Percentiles rank a stretch among this genome's conserved stretches.
phyloP scores from a whole-genome alignment of 1,140 invertebrate genomes.

The Drosophila parvula region DNA sequence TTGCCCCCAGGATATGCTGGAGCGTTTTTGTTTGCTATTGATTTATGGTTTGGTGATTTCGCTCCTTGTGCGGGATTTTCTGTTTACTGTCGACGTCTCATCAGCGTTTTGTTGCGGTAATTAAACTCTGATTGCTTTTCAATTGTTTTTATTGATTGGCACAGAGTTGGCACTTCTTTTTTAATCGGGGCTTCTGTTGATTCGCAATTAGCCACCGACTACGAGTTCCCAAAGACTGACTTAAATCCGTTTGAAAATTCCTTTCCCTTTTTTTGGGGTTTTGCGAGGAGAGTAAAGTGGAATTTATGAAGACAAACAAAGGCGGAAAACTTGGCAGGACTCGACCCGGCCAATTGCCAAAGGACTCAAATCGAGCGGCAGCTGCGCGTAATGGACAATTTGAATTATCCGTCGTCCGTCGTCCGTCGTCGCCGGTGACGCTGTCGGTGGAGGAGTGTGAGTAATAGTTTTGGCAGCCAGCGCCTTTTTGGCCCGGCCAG shows the following conservation, averaged over 20 bases:
- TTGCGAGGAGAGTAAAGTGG: slow-evolving; percentile 10
- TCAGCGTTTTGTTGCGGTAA: slow-evolving; percentile 71
- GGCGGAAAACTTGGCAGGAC: slow-evolving; percentile 62
- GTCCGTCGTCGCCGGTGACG: slow-evolving; percentile 30
- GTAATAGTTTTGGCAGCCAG: slow-evolving; percentile 80
- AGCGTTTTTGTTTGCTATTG: slow-evolving; percentile 51
- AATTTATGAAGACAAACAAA: slow-evolving; percentile 62
- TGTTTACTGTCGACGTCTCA: slow-evolving; percentile 57
- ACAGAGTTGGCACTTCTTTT: slow-evolving; percentile 43
- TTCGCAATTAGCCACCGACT: slow-evolving; percentile 47
- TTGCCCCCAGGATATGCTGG: slow-evolving; percentile 29
- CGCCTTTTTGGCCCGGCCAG: slow-evolving; percentile 46
- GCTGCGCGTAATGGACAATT: slow-evolving; percentile 81
- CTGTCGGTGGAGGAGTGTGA: slow-evolving; percentile 57
- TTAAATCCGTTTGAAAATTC: slow-evolving; percentile 32
- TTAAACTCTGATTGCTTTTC: slow-evolving; percentile 80
- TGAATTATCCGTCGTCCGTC: slow-evolving; percentile 75
- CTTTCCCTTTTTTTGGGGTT: slow-evolving; percentile 7
- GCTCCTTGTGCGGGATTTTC: slow-evolving; percentile 48
- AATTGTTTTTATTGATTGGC: slow-evolving; percentile 81
- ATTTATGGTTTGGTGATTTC: slow-evolving; percentile 62
- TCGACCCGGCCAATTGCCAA: slow-evolving; percentile 68
- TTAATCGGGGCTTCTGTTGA: slow-evolving; percentile 45
- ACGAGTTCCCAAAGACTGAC: slow-evolving; percentile 21
- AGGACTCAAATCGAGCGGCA: slow-evolving; percentile 75